Evolutionary conservation across 1,140 invertebrate species (phyloP), one percentile per base, ranked within the genome.

Genomic region (Agrilus planipennis): DNA sequence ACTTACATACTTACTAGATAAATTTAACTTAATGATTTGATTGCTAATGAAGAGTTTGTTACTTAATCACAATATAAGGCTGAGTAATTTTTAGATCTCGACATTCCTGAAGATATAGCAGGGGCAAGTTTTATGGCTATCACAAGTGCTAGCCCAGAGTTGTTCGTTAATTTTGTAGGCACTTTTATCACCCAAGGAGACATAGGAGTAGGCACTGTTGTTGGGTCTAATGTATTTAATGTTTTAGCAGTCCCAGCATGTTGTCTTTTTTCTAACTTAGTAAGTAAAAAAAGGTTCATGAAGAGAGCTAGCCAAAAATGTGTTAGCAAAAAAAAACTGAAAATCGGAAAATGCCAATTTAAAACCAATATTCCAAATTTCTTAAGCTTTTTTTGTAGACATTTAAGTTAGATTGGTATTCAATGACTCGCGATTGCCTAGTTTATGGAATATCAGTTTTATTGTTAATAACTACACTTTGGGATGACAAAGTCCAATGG

Each of bases 61-160:
- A n/a, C n/a, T n/a, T n/a, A n/a, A n/a, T n/a, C n/a, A n/a, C n/a
- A n/a, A n/a, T n/a, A n/a, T n/a, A n/a, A n/a, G n/a, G n/a, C n/a
- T n/a, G n/a, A n/a, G n/a, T n/a, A n/a, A n/a, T n/a, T n/a, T n/a
- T 2, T 60, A 86, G 83, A 75, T 46, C 59, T 86, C 37, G 75
- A 81, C 49, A 80, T 86, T 76, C 78, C 79, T 28, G 84, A 84
- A 58, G 83, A 87, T 56, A 78, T 88, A 27, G 82, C 82, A 22
- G 83, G 89, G 3, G 89, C 89, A 10, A 93, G 89, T 6, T 92
- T 95, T 60, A 94, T 95, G 90, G 89, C 90, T 4, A 85, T 87
- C 2, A 90, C 89, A 7, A 91, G 88, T 30, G 89, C 86, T 37
- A 84, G 87, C 25, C 89, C 90, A n/a, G 90, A 95, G 67, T 71